Conservation (phyloP, 2,113 vertebrate species). For the Panthera tigris region DNA sequence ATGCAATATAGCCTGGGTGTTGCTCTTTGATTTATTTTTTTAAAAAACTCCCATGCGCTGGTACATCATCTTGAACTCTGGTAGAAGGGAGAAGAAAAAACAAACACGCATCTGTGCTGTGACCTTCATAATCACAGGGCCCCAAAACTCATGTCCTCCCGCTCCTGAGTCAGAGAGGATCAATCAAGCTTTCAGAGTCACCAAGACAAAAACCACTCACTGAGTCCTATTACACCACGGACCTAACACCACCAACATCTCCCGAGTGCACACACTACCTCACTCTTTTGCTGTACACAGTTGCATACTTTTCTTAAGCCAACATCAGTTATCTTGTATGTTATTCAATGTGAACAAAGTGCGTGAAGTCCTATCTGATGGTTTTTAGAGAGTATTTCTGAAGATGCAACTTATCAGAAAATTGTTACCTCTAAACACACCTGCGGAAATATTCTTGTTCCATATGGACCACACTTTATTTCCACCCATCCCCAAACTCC, state of each 20-base stretch:
- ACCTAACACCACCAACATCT: neutral
- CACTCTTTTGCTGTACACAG: neutral
- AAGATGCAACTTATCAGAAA: constrained; percentile 43
- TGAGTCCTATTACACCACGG: accelerated
- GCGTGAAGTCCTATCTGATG: neutral
- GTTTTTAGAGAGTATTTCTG: neutral
- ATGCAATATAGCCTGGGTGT: neutral
- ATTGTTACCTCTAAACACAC: neutral
- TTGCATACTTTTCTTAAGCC: neutral
- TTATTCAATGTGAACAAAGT: constrained; percentile 10
- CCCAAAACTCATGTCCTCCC: neutral
- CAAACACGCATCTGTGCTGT: neutral
- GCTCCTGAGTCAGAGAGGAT: neutral
- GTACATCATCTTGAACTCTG: neutral
- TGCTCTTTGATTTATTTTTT: neutral
- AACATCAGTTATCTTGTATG: neutral
- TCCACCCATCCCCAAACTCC: neutral
- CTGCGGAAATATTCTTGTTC: neutral
- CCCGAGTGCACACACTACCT: neutral
- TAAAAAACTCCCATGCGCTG: neutral
- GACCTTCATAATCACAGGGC: neutral
- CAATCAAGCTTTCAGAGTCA: accelerated
- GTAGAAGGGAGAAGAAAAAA: neutral
- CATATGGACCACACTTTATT: neutral
- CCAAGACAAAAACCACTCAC: neutral